Conservation (phyloP, 2,797 vertebrate genomes). For the Gallinago solitaria region DNA sequence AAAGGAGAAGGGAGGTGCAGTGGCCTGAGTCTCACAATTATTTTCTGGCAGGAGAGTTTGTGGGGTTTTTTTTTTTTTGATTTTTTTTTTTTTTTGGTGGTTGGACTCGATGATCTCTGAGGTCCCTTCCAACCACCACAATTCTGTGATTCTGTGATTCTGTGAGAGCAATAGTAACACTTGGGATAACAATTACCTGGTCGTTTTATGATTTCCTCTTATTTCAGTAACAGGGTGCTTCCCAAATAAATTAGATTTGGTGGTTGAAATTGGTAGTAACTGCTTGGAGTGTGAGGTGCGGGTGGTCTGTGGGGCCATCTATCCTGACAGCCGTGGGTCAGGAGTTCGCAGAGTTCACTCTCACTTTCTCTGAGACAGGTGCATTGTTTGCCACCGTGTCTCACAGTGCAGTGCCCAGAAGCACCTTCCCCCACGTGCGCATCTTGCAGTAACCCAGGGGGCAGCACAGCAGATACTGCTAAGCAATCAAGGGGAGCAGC, state of each 20-base stretch:
- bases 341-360: neutral
- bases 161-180: neutral
- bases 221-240: neutral
- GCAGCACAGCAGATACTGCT: neutral
- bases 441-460: neutral
- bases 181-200: neutral
- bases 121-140: too few relatives aligned
- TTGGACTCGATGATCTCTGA: too few relatives aligned
- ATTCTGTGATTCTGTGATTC: too few relatives aligned
- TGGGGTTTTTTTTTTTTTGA: too few relatives aligned
- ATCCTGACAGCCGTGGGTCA: neutral
- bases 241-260: neutral
- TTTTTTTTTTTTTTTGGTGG: too few relatives aligned
- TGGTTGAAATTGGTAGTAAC: neutral
- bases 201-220: neutral
- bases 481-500: neutral
- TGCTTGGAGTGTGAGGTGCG: neutral
- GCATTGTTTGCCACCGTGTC: accelerated
- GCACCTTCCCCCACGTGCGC: accelerated
- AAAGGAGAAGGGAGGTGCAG: neutral
- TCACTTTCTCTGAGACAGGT: neutral
- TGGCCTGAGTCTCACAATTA: neutral
- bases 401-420: neutral
- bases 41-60: neutral
- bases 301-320: neutral